Base-by-base conservation (phyloP, 1,140 invertebrate species). In the Trachymyrmex cornetzi region DNA sequence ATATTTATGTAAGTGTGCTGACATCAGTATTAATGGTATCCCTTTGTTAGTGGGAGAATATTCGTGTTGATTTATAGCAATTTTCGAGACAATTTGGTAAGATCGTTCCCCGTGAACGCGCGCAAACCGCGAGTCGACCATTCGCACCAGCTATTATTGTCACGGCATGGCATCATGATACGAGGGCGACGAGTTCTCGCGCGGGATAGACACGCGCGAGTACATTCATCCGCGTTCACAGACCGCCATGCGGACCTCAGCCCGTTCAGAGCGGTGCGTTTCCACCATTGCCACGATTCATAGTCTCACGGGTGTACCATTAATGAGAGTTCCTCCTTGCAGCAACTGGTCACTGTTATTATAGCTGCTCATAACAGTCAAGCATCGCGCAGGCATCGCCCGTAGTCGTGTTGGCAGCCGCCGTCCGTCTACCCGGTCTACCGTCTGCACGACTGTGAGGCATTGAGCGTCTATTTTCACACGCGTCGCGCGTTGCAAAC, bases 291-390 rank as follows among this genome's bases (percentile, higher is more conserved):
- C 38, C 30, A 93, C 94, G 94, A 94, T 94, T 95, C 94, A 95
- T 95, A 93, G 93, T 93, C 88, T 71, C 88, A 79, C 93, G 91
- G 91, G 89, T 93, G 93, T 92, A 92, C 92, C 94, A 95, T 95
- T 95, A 95, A 95, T 94, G 94, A 94, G 93, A 88, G 84, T 82
- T 79, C 87, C 92, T 93, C 85, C 91, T 92, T 34, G 89, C 88
- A 88, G 87, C 75, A 84, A 91, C 79, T 77, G 90, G 74, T 71
- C 85, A 87, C 93, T 94, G 93, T 95, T 94, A 94, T 95, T 95
- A 95, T 94, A 94, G 93, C 93, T 92, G 91, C 91, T 95, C 94
- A 94, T 95, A 95, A 95, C 93, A 93, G 92, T 91, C 90, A 89
- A 86, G 80, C 81, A 64, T 79, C 61, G 61, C 67, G 85, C 63